Conservation (phyloP, 2,888 invertebrate genomes). For the Colletes collaris region DNA sequence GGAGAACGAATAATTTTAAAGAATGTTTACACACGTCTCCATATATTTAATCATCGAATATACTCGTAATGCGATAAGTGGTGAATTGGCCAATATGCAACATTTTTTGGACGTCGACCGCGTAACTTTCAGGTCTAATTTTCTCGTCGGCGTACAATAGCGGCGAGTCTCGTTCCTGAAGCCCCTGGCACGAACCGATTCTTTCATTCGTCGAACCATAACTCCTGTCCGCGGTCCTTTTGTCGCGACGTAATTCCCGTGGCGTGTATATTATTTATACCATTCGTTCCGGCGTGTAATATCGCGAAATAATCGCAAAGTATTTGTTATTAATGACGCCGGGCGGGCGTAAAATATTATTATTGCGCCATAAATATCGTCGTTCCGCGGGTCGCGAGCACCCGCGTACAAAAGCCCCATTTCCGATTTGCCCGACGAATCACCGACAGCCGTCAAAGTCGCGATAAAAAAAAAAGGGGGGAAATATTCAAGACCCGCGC, state of each 20-base stretch:
- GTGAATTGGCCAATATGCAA: too few species aligned
- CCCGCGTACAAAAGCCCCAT: slow-evolving; percentile 2
- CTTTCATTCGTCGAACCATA: not conserved
- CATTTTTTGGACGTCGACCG: too few species aligned
- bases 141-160: too few species aligned
- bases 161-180: too few species aligned
- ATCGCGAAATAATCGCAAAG: slow-evolving; percentile 46
- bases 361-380: slow-evolving; percentile 19
- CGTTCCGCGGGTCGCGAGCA: not conserved
- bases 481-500: slow-evolving; percentile 27
- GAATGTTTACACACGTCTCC: too few species aligned
- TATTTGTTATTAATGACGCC: slow-evolving; percentile 44
- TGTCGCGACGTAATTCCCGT: slow-evolving; percentile 1
- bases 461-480: too few species aligned
- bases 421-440: not conserved
- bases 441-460: slow-evolving; percentile 8
- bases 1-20: too few species aligned
- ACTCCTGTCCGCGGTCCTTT: not conserved
- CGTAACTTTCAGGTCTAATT: too few species aligned
- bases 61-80: too few species aligned
- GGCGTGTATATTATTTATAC: slow-evolving; percentile 28
- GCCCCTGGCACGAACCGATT: not conserved
- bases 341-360: slow-evolving; percentile 39
- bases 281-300: slow-evolving; percentile 24
- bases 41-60: too few species aligned